These are phyloP conservation scores for Diorhabda elongata DNA, from an alignment of 1,140 invertebrate species.

Conservation along the genomic window DNA sequence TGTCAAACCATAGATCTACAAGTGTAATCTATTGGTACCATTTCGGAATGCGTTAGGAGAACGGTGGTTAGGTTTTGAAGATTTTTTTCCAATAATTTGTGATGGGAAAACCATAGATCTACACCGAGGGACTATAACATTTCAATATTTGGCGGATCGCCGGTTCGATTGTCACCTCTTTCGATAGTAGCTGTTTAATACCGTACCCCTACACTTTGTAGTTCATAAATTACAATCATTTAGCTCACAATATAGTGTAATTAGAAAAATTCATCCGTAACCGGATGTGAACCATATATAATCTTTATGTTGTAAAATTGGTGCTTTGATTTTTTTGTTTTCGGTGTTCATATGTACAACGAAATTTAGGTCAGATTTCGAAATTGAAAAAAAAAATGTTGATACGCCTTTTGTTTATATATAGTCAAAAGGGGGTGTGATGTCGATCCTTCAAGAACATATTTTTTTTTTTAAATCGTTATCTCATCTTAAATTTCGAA, in stretches of 20 bases:
- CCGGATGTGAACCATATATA: constrained; percentile 28
- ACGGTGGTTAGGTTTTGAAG: constrained; percentile 11
- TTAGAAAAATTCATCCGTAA: constrained; percentile 25
- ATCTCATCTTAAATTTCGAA: too few species aligned
- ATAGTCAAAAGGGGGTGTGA: too few species aligned
- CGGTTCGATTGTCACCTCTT: neutral
- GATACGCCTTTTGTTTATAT: too few species aligned
- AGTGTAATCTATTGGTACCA: too few species aligned
- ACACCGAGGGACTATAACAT: neutral
- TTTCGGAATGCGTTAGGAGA: neutral
- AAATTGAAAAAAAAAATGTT: too few species aligned
- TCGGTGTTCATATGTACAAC: too few species aligned
- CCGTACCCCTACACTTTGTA: constrained; percentile 27
- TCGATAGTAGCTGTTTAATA: constrained; percentile 29
- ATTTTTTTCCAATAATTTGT: constrained; percentile 13
- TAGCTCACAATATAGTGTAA: constrained; percentile 32
- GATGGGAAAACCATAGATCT: neutral
- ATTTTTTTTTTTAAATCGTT: too few species aligned
- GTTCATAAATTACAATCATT: constrained; percentile 25
- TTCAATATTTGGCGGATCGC: neutral
- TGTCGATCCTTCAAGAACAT: too few species aligned
- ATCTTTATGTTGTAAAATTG: constrained; percentile 28
- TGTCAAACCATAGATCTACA: too few species aligned
- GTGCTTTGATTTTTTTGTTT: constrained; percentile 10
- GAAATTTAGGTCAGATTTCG: too few species aligned